Evolutionary conservation across 2,888 invertebrate genomes (phyloP).

Genomic region (Branchellion lobata): DNA sequence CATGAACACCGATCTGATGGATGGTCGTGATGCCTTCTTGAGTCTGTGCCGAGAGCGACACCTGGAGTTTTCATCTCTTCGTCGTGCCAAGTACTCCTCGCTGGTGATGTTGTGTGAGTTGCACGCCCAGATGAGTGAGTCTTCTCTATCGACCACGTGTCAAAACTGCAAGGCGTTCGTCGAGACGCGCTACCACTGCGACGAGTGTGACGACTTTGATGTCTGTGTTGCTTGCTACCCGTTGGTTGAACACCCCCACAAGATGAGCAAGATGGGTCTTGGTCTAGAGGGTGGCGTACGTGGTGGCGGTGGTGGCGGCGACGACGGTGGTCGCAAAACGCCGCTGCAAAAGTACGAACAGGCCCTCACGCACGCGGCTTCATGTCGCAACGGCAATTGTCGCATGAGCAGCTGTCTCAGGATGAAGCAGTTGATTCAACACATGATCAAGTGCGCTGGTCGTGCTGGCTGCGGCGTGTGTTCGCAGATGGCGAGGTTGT

Average conservation of each 20-base stretch:
- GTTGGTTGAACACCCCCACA: constrained; percentile 90
- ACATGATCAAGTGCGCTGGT: constrained; percentile 95
- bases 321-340: not conserved
- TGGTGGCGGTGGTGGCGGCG: constrained; percentile 65
- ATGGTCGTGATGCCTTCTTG: constrained; percentile 97
- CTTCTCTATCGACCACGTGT: constrained; percentile 91
- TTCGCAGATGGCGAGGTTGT: constrained; percentile 95
- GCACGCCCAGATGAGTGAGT: constrained; percentile 96
- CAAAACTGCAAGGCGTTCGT: constrained; percentile 94
- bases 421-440: constrained; percentile 88
- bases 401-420: constrained; percentile 93
- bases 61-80: constrained; percentile 93
- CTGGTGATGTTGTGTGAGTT: constrained; percentile 96
- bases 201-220: constrained; percentile 96
- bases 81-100: constrained; percentile 92
- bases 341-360: constrained; percentile 87
- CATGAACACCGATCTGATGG: constrained; percentile 96
- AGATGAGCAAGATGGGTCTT: constrained; percentile 89
- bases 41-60: constrained; percentile 95
- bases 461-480: constrained; percentile 98
- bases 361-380: constrained; percentile 92
- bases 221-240: constrained; percentile 91
- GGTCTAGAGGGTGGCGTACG: constrained; percentile 48
- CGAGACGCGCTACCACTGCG: constrained; percentile 92
- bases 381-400: constrained; percentile 98